Evolutionary conservation across 2,113 vertebrate species (phyloP), one percentile per base, ranked within the genome.

Genomic region (Pionites leucogaster): DNA sequence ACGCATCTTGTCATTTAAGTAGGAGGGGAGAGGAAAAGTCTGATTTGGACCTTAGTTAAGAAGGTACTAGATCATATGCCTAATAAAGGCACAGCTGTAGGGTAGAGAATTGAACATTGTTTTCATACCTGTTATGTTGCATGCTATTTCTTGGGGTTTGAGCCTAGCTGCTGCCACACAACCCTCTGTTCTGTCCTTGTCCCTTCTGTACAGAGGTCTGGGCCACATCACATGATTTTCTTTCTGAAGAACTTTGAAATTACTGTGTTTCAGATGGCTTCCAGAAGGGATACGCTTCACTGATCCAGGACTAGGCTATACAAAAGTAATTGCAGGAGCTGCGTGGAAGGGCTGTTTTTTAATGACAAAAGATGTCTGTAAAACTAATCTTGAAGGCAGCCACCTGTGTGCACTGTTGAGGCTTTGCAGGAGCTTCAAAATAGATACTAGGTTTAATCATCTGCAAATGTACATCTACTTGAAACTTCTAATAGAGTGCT

Each of bases 221-320:
- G 35, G 35, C 37, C 5, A 2, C 69, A 50, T 71, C 17, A 3
- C 0, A 0, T 2, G 4, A 13, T 22, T 83, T 65, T 81, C 71
- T 60, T 41, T 33, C 39, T 55, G 25, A 70, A 86, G 64, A 78
- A 78, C 79, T 93, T 81, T 70, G 55, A 42, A 69, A 64, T 81
- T 52, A 22, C 33, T 82, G 39, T 59, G 35, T 69, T 93, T 92
- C 64, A 77, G 44, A 17, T 81, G 64, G n/a, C 33, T 70, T 91
- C 46, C 60, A 83, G 82, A 53, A 70, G 59, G 33, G 8, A 53
- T 20, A 28, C 12, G 33, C 82, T 80, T 86, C 71, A 81, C 63
- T 83, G 80, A 41, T 82, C 90, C 69, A 47, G 37, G n/a, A 55
- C 50, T 68, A 52, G 29, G 23, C 85, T 75, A 25, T 42, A 59